Conservation (phyloP, 2,113 vertebrate species). For the Paradoxurus hermaphroditus region DNA sequence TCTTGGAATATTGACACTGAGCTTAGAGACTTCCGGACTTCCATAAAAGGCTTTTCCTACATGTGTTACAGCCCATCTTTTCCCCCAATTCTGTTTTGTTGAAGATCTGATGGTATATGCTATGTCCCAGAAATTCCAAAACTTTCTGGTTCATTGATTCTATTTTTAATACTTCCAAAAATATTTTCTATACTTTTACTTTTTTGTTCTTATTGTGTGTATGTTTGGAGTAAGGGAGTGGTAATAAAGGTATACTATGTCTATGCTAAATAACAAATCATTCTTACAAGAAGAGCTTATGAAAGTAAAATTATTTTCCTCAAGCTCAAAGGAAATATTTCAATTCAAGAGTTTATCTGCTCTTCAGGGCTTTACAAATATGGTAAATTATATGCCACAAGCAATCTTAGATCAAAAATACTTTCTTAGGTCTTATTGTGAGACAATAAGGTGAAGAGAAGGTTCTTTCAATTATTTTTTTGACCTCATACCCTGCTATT, state of each 20-base stretch:
- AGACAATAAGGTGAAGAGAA: constrained; percentile 50
- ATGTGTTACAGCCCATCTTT: not conserved
- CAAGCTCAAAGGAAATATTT: not conserved
- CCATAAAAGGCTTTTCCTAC: not conserved
- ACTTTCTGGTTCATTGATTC: not conserved
- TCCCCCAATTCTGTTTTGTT: not conserved
- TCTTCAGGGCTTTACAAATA: constrained; percentile 9
- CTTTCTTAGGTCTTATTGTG: constrained; percentile 25
- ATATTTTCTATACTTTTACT: not conserved
- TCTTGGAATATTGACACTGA: not conserved
- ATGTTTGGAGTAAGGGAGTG: not conserved
- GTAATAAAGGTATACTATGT: not conserved
- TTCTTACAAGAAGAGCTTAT: not conserved
- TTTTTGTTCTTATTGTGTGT: not conserved
- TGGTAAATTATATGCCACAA: not conserved
- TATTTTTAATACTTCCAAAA: not conserved
- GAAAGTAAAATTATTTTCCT: not conserved
- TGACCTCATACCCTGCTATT: constrained; percentile 50
- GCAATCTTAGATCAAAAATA: not conserved
- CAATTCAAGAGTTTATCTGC: not conserved
- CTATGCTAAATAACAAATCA: not conserved
- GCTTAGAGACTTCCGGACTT: not conserved
- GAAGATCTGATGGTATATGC: not conserved
- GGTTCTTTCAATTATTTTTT: constrained; percentile 39
- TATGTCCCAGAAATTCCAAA: not conserved